Evolutionary conservation across 2,797 vertebrate species (phyloP).

Genomic region (Gambusia yucatana): DNA sequence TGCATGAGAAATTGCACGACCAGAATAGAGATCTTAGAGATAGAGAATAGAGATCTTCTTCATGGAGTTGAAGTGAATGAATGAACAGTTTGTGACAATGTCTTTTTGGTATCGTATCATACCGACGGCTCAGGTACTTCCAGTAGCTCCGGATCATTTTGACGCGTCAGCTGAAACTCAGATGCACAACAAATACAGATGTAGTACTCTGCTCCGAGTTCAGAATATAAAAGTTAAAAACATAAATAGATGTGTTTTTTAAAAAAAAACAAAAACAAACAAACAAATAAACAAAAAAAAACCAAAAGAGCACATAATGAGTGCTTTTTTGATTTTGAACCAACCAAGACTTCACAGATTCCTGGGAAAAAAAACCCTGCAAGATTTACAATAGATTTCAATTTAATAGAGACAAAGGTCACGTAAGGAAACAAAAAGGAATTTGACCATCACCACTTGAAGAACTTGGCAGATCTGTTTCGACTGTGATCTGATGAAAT

Average conservation of each 20-base stretch:
- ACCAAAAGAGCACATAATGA: neutral
- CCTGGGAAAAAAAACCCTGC: neutral
- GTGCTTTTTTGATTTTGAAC: neutral
- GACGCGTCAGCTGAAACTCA: slow-evolving; percentile 25
- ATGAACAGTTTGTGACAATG: too few relatives aligned
- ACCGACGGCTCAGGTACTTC: slow-evolving; percentile 16
- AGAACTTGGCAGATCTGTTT: neutral
- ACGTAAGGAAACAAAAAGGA: neutral
- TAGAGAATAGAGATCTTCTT: too few relatives aligned
- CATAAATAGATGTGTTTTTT: too few relatives aligned
- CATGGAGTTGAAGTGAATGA: too few relatives aligned
- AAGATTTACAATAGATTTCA: neutral
- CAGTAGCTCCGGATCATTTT: neutral
- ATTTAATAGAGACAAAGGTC: neutral
- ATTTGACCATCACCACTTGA: neutral
- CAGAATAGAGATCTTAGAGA: too few relatives aligned
- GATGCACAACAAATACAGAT: slow-evolving; percentile 3
- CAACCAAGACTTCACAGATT: neutral
- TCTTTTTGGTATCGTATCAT: too few relatives aligned
- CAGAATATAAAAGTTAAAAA: neutral
- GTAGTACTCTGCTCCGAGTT: slow-evolving; percentile 23
- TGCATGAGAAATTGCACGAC: too few relatives aligned
- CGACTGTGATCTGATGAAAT: neutral
- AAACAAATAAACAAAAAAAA: too few relatives aligned
- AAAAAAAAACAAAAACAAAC: too few relatives aligned